These are phyloP conservation scores for Apodemus agrarius DNA, from an alignment of 2,797 vertebrate genomes.

Conservation along the genomic window DNA sequence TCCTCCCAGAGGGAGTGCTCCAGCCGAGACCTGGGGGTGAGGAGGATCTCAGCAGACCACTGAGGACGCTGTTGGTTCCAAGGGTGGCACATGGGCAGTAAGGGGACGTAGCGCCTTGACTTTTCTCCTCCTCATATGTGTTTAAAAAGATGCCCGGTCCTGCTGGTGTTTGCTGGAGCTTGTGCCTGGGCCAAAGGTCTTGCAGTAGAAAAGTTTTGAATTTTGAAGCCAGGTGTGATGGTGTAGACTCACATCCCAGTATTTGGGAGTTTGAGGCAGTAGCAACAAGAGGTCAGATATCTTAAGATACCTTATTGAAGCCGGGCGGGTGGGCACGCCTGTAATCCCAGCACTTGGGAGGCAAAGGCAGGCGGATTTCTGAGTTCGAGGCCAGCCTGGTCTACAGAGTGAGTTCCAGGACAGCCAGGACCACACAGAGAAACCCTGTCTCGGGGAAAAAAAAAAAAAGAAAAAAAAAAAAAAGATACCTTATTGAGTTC, in stretches of 20 bases:
- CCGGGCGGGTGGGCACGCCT: too few relatives aligned
- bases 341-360: too few relatives aligned
- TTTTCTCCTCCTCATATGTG: background rate
- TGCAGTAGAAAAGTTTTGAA: background rate
- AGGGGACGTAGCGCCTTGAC: background rate
- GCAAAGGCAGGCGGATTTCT: too few relatives aligned
- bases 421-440: too few relatives aligned
- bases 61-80: background rate
- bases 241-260: background rate
- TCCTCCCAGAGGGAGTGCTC: constrained; percentile 1
- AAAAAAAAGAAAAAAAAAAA: too few relatives aligned
- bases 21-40: background rate
- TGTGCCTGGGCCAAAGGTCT: background rate
- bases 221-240: background rate
- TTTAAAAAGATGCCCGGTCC: background rate
- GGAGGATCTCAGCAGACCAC: background rate
- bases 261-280: background rate
- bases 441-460: too few relatives aligned
- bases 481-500: background rate
- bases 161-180: background rate
- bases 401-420: too few relatives aligned
- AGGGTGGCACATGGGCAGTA: background rate
- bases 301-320: background rate
- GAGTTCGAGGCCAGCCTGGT: too few relatives aligned
- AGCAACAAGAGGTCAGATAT: background rate